These are phyloP conservation scores for Protaetia brevitarsis DNA, from an alignment of 1,140 invertebrate genomes.

Conservation along the genomic window DNA sequence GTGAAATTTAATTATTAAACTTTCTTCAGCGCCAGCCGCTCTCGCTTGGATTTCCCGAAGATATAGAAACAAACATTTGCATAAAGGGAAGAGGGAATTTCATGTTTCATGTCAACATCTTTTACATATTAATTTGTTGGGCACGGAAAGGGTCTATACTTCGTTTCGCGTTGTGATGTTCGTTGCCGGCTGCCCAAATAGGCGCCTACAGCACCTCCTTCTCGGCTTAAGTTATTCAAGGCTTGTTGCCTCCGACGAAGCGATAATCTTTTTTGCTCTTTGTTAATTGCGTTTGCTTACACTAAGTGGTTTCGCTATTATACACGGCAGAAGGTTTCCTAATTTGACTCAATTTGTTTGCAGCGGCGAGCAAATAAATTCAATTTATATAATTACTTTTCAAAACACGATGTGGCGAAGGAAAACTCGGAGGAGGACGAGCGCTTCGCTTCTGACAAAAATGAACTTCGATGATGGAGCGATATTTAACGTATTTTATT, in stretches of 20 bases:
- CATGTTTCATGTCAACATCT: conserved; percentile 22
- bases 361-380: conserved; percentile 8
- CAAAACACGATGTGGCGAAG: not conserved
- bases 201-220: not conserved
- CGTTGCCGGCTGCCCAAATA: not conserved
- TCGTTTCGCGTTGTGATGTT: too few relatives aligned
- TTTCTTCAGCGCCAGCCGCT: not conserved
- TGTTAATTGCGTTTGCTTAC: conserved; percentile 16
- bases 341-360: conserved; percentile 10
- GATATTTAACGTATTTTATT: too few relatives aligned
- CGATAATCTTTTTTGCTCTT: conserved; percentile 16
- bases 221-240: conserved; percentile 4
- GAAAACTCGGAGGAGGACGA: too few relatives aligned
- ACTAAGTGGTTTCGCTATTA: conserved; percentile 15
- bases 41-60: conserved; percentile 4
- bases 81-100: conserved; percentile 19
- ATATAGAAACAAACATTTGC: conserved; percentile 11
- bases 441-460: too few relatives aligned
- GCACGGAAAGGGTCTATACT: not conserved
- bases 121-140: conserved; percentile 23
- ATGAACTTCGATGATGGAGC: too few relatives aligned
- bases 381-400: conserved; percentile 16
- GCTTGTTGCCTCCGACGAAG: not conserved
- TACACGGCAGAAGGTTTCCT: not conserved
- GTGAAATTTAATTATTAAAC: conserved; percentile 4